Conservation (phyloP, 2,113 vertebrate genomes). For the Cinclus mexicanus region DNA sequence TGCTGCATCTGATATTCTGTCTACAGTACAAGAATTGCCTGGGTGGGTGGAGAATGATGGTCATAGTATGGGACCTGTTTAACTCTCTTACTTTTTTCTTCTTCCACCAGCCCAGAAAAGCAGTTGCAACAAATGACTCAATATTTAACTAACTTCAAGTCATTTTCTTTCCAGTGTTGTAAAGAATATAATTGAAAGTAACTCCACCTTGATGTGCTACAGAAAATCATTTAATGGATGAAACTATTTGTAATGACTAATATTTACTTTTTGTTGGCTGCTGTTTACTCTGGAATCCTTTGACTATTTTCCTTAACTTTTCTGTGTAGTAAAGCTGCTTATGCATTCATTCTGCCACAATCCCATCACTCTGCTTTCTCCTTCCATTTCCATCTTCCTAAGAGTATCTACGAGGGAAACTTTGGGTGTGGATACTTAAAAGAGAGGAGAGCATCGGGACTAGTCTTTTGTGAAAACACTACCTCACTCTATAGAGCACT, state of each 20-base stretch:
- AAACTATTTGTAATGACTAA: neutral
- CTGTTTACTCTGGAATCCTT: slow-evolving; percentile 53
- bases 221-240: neutral
- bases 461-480: slow-evolving; percentile 97
- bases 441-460: slow-evolving; percentile 90
- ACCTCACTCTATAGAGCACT: slow-evolving; percentile 91
- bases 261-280: neutral
- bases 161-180: neutral
- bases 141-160: neutral
- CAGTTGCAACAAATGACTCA: neutral
- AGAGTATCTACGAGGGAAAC: slow-evolving; percentile 96
- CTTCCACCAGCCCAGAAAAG: neutral
- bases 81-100: neutral
- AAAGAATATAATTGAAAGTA: neutral
- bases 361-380: slow-evolving; percentile 79
- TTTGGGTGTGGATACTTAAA: slow-evolving; percentile 93
- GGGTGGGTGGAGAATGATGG: neutral
- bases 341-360: slow-evolving; percentile 70
- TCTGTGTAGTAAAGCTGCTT: slow-evolving; percentile 70
- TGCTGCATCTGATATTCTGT: neutral
- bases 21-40: neutral
- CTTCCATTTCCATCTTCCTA: slow-evolving; percentile 78
- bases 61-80: neutral
- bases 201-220: neutral
- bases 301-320: slow-evolving; percentile 64